Percentiles rank a stretch among this genome's conserved stretches.
These are phyloP conservation scores for Bursaphelenchus okinawaensis DNA, from an alignment of 2,888 invertebrate genomes.

Conservation along the genomic window DNA sequence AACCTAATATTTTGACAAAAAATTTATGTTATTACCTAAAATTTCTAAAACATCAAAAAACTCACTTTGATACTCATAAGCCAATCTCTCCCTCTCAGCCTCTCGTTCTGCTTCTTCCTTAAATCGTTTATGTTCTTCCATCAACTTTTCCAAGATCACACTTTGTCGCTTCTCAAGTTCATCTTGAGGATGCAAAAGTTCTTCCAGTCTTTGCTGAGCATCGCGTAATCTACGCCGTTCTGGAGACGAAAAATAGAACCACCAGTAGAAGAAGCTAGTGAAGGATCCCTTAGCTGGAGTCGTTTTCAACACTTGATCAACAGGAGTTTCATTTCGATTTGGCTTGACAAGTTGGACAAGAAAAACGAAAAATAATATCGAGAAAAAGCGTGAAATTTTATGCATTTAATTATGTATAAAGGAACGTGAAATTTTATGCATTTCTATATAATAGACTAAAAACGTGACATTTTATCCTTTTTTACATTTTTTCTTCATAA, in stretches of 20 bases:
- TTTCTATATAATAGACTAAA: no score
- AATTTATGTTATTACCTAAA: no score
- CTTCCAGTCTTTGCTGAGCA: background rate
- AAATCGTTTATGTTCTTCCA: conserved; percentile 57
- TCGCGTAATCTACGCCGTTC: background rate
- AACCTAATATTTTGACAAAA: no score
- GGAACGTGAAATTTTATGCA: no score
- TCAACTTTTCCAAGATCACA: conserved; percentile 57
- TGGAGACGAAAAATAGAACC: background rate
- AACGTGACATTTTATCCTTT: no score
- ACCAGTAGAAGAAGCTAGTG: background rate
- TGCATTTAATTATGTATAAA: no score
- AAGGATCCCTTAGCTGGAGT: background rate
- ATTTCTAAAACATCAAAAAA: no score
- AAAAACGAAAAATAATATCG: no score
- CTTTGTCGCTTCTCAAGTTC: conserved; percentile 48
- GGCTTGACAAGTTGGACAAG: background rate
- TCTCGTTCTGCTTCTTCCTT: conserved; percentile 58
- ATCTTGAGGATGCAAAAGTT: conserved; percentile 11
- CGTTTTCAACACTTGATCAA: background rate
- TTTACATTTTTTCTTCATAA: no score
- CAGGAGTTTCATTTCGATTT: no score
- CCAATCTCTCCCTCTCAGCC: conserved; percentile 53
- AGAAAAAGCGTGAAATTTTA: no score
- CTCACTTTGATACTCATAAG: conserved; percentile 47